Evolutionary conservation across 1,140 invertebrate genomes (phyloP).

Genomic region (Patella vulgata): DNA sequence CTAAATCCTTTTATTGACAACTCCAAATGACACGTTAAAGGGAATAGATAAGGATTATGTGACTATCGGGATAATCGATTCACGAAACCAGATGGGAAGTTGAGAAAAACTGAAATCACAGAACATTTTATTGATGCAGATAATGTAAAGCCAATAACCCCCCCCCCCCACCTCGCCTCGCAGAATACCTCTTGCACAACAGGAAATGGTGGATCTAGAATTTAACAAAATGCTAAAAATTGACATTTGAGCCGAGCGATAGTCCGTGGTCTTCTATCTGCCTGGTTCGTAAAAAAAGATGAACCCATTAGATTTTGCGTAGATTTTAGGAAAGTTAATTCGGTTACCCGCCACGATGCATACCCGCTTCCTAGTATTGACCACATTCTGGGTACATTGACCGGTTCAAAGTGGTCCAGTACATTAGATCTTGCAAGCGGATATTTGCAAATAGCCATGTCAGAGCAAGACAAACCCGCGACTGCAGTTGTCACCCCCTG

Average conservation of each 20-base stretch:
- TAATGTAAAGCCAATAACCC: too few relatives aligned
- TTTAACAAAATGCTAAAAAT: too few relatives aligned
- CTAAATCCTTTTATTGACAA: too few relatives aligned
- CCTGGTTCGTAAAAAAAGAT: conserved; percentile 45
- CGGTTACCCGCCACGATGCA: conserved; percentile 33
- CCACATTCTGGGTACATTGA: conserved; percentile 35
- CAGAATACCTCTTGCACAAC: too few relatives aligned
- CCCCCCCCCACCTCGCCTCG: too few relatives aligned
- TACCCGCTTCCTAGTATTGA: conserved; percentile 45
- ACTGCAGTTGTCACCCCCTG: conserved; percentile 48
- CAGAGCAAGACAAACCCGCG: conserved; percentile 48
- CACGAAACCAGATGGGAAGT: too few relatives aligned
- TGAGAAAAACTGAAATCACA: too few relatives aligned
- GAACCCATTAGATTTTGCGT: conserved; percentile 39
- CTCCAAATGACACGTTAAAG: too few relatives aligned
- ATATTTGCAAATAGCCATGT: conserved; percentile 63
- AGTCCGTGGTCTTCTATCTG: conserved; percentile 46
- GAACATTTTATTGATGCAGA: too few relatives aligned
- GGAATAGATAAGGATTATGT: too few relatives aligned
- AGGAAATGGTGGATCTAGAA: too few relatives aligned
- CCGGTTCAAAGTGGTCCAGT: conserved; percentile 30
- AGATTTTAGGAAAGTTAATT: conserved; percentile 48
- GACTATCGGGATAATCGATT: too few relatives aligned
- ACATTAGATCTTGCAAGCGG: conserved; percentile 40
- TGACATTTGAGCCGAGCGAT: conserved; percentile 34